Percentiles rank a stretch among this genome's conserved stretches.
Conservation (phyloP, 2,888 invertebrate genomes). For the Polydrusus cervinus region DNA sequence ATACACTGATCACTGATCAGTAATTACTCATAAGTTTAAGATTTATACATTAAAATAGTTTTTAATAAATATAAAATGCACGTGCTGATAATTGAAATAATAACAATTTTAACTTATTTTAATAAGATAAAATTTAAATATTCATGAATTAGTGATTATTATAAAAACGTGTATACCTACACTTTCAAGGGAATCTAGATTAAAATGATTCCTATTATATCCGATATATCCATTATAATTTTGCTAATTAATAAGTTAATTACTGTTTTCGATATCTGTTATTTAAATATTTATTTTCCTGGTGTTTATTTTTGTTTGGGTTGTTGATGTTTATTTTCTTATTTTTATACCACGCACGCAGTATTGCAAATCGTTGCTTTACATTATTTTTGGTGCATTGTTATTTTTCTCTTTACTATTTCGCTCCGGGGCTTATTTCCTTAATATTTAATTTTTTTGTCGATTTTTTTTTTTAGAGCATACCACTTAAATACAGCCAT, state of each 20-base stretch:
- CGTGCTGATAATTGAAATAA: not conserved
- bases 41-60: no score
- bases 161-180: not conserved
- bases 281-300: not conserved
- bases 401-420: no score
- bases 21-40: no score
- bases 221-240: not conserved
- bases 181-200: constrained; percentile 13
- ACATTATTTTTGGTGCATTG: not conserved
- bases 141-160: not conserved
- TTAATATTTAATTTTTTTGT: no score
- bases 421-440: no score
- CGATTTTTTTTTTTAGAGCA: no score
- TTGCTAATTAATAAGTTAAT: not conserved
- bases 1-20: no score
- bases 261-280: not conserved
- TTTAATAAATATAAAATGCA: not conserved
- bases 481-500: no score
- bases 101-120: not conserved
- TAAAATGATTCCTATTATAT: constrained; percentile 2
- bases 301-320: not conserved
- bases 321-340: not conserved
- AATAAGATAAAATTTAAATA: not conserved
- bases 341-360: not conserved
- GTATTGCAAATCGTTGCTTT: no score